phyloP scores from a whole-genome alignment of 2,888 invertebrate species.

The Elgonia sp. region DNA sequence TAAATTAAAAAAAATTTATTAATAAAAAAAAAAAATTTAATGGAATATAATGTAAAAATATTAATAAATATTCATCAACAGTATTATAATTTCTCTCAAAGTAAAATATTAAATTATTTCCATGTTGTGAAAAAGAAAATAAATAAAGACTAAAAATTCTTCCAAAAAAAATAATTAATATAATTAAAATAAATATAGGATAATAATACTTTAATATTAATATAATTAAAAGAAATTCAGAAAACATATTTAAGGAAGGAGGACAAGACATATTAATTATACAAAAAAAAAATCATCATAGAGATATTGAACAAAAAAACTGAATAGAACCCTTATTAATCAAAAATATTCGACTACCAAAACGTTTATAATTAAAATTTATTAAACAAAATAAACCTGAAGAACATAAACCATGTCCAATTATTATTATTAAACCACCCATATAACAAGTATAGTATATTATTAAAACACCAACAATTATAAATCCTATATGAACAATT shows the following conservation, averaged over 20 bases:
- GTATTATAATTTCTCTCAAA: conserved; percentile 79
- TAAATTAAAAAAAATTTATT: conserved; percentile 86
- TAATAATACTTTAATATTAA: conserved; percentile 86
- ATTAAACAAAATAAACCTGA: conserved; percentile 90
- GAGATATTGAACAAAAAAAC: conserved; percentile 88
- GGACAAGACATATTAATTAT: conserved; percentile 90
- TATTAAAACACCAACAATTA: conserved; percentile 89
- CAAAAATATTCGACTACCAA: conserved; percentile 89
- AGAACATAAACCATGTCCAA: conserved; percentile 90
- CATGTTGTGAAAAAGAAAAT: conserved; percentile 90
- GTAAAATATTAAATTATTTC: conserved; percentile 86
- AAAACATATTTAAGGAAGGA: conserved; percentile 90
- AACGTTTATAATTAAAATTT: conserved; percentile 90
- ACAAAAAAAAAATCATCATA: conserved; percentile 91
- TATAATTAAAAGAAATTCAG: conserved; percentile 90
- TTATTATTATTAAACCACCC: conserved; percentile 89
- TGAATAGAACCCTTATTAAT: conserved; percentile 90
- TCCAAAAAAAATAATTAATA: conserved; percentile 89
- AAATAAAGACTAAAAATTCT: conserved; percentile 90
- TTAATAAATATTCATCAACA: conserved; percentile 88
- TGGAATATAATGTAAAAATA: conserved; percentile 90
- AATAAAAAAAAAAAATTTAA: conserved; percentile 90
- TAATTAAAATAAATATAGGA: conserved; percentile 87
- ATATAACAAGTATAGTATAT: conserved; percentile 86
- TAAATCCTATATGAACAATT: conserved; percentile 91